Evolutionary conservation across 2,888 invertebrate genomes (phyloP), one percentile per base, ranked within the genome.

Genomic region (Lamellibrachia columna): DNA sequence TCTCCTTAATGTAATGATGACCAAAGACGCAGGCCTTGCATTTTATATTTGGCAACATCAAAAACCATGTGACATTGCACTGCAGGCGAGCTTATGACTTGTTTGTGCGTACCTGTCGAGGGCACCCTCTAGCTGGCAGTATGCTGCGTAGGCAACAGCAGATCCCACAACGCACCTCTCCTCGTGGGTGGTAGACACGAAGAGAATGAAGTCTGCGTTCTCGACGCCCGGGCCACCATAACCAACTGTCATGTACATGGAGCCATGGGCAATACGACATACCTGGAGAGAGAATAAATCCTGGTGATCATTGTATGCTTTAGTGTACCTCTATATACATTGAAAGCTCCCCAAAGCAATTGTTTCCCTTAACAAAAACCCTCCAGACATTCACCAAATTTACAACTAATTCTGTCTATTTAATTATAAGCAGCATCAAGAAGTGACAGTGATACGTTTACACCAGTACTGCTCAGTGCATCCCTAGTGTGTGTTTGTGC

Each of bases 91-190:
- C 28, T 22, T 90, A 90, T n/a, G 15, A n/a, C 94, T 95, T 75
- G 75, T 75, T 75, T 75, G 75, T 75, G 15, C 75, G 22, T 95
- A 98, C 98, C 98, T 97, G 97, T 99, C 99, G 75, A 99, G 97
- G 0, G 98, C 98, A 0, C 98, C 97, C 96, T 99, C 99, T 96
- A 99, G 99, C 96, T 99, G 99, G 95, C 99, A 99, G 96, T 99
- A 99, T 0, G 99, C 99, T 0, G 99, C 99, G 97, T 99, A 99
- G 0, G 99, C 99, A 1, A 99, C 99, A 0, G 99, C 99, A 94
- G 98, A 97, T 0, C 98, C 98, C 94, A 98, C 98, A 94, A 98
- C 97, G 96, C 99, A 99, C n/a, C 99, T 97, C 95, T 98, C 98
- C 0, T 99, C 99, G 96, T 98, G 98, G 95, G 98, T 98, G 0